Base-by-base conservation (phyloP, 2,797 vertebrate genomes). In the Sus cebifrons region DNA sequence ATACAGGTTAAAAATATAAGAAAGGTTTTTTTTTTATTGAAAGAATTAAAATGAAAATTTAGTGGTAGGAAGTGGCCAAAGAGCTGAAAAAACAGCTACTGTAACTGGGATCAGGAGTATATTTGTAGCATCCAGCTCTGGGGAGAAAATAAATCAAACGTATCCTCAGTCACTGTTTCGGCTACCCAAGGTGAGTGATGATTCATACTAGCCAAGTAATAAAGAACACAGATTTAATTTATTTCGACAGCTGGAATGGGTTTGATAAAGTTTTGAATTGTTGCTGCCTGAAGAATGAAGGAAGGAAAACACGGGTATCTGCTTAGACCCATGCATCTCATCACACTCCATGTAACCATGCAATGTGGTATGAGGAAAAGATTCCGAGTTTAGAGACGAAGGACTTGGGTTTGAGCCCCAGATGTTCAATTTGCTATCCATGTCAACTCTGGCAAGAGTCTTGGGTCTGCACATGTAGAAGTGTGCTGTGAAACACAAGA, bases 181-280 rank as follows among this genome's bases (percentile, higher is more conserved):
- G 29, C 52, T 96, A 89, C 29, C 36, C 73, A 64, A 95, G 68
- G 36, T 91, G 32, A 96, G 36, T 62, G 67, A 62, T 81, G 78
- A 93, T 13, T 91, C 71, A 78, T 82, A 32, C 13, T 29, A 91
- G 64, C 8, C 44, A 90, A 89, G 71, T 86, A 93, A 86, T 83
- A 85, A 88, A 96, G 58, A 90, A 85, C n/a, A 94, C 16, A 75
- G 36, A 74, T 82, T 88, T 92, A 71, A 68, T 96, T 82, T 96
- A 88, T 89, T 96, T 75, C 89, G 83, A 91, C 52, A 91, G 32
- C 40, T 32, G 74, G 56, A 79, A 91, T 86, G 73, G 32, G 56
- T 88, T 86, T 87, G 70, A 86, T 89, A 71, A 86, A 67, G 17
- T 83, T 91, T 56, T 15, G 3, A 95, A 88, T 58, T 93, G 49